phyloP scores from a whole-genome alignment of 1,140 invertebrate genomes.

The Tetramorium parvispinum region DNA sequence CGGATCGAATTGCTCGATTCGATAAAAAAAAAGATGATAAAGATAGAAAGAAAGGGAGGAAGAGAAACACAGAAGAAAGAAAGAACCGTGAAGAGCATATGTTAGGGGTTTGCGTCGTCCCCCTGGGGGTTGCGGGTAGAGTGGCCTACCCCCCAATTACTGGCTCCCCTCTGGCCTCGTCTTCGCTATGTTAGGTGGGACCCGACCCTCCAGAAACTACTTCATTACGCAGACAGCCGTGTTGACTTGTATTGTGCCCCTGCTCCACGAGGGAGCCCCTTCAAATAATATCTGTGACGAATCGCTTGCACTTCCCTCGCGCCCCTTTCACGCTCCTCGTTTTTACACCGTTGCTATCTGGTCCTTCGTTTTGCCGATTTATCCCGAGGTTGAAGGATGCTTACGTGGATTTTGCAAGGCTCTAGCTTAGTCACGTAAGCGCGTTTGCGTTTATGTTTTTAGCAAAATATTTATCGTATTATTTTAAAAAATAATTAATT shows the following conservation, averaged over 20 bases:
- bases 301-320: conserved; percentile 80
- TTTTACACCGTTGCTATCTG: conserved; percentile 61
- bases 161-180: conserved; percentile 77
- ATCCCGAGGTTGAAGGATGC: not conserved
- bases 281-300: conserved; percentile 86
- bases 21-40: conserved; percentile 19
- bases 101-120: conserved; percentile 79
- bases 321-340: conserved; percentile 46
- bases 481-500: not conserved
- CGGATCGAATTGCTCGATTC: conserved; percentile 75
- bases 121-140: conserved; percentile 80
- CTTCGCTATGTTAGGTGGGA: conserved; percentile 69
- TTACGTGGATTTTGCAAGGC: not conserved
- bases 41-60: not conserved
- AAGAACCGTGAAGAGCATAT: conserved; percentile 81
- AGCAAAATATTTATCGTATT: not conserved
- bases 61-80: not conserved
- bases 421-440: not conserved
- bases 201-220: conserved; percentile 83
- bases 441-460: not conserved
- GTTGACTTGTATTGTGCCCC: conserved; percentile 86
- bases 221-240: conserved; percentile 86
- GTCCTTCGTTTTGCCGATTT: conserved; percentile 18
- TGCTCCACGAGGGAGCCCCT: conserved; percentile 78
- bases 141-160: conserved; percentile 85